These are phyloP conservation scores for Epizoanthus ramosus DNA, from an alignment of 92 coral and sea anemone genomes.

Conservation along the genomic window DNA sequence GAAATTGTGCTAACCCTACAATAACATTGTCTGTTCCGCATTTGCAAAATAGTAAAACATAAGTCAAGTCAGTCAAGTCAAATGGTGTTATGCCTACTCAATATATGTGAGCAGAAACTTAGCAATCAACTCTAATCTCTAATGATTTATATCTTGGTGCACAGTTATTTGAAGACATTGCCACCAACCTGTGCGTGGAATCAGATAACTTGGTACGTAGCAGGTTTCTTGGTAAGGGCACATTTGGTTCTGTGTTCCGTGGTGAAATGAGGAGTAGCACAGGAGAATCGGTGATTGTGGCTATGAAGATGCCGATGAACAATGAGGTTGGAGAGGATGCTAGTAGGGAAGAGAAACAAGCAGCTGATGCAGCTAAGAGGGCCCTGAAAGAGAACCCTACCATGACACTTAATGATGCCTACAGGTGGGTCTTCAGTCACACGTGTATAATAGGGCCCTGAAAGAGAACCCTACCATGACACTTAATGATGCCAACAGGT, in stretches of 20 bases:
- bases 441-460: too few species aligned
- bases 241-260: conserved; percentile 96
- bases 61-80: too few species aligned
- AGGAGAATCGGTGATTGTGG: conserved; percentile 70
- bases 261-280: conserved; percentile 85
- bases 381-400: conserved; percentile 84
- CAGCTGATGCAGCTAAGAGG: conserved; percentile 90
- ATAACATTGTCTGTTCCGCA: too few species aligned
- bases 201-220: conserved; percentile 78
- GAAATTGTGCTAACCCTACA: too few species aligned
- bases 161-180: conserved; percentile 96
- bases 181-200: conserved; percentile 80
- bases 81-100: too few species aligned
- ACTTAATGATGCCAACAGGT: background rate
- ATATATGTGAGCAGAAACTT: too few species aligned
- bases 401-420: conserved; percentile 89
- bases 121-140: background rate
- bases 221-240: conserved; percentile 91
- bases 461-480: too few species aligned
- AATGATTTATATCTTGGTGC: background rate
- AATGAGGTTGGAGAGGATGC: conserved; percentile 92
- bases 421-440: conserved; percentile 67
- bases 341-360: conserved; percentile 80
- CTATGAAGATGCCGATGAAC: conserved; percentile 99
- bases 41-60: too few species aligned